Evolutionary conservation across 2,888 invertebrate species (phyloP), one percentile per base, ranked within the genome.

Genomic region (Anaspis maculata): DNA sequence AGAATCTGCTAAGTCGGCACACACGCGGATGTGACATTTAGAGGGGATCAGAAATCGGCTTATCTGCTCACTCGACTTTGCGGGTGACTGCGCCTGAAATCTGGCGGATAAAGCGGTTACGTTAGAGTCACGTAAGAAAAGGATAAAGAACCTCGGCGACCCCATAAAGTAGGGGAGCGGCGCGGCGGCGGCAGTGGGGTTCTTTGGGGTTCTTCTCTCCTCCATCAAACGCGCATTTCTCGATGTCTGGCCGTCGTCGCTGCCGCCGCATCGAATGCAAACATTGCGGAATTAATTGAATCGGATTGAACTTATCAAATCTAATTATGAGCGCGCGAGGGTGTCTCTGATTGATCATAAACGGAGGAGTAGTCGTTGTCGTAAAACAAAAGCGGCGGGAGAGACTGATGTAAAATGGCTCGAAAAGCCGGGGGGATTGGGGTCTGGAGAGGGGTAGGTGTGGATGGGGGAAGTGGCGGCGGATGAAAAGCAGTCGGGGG

Each of bases 41-140:
- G 48, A 34, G 39, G 50, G 51, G 52, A 54, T 52, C 53, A 53
- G 50, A 48, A 52, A 54, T 54, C 55, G 54, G 55, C 52, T 55
- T 55, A 55, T 53, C 54, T 51, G 44, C 46, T 52, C 52, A 42
- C 45, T 46, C 49, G 49, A 52, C 49, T 52, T 55, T 54, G 53
- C 48, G 55, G 54, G 45, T 54, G 52, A 50, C 51, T 51, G 52
- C 48, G 44, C 38, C 43, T 30, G 50, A 53, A 54, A 53, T 53
- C 51, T 51, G 45, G 42, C 50, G 53, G 51, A 54, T 52, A 51
- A 54, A 52, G 50, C 45, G 50, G 50, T 54, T n/a, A n/a, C n/a
- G n/a, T n/a, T 53, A 49, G 41, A 42, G 47, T 44, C 44, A 36
- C 36, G 40, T 37, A 40, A 42, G 27, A 32, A 41, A 27, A 24